Evolutionary conservation across 1,140 invertebrate species (phyloP).

Genomic region (Papilio aristodemus): DNA sequence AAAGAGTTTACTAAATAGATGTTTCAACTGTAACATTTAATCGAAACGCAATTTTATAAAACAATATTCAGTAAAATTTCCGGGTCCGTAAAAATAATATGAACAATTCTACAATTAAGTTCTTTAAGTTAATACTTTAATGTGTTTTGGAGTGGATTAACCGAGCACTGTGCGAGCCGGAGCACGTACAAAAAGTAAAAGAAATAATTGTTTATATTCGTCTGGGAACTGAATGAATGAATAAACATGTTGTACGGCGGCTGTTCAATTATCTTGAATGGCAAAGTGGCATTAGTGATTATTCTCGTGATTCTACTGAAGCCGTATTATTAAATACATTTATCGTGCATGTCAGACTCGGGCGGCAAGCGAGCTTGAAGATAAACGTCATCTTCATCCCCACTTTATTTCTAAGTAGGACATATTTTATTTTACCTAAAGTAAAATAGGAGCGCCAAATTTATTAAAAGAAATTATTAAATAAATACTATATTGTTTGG

Average conservation of each 20-base stretch:
- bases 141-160: constrained; percentile 12
- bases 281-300: constrained; percentile 16
- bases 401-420: no score
- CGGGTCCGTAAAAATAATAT: neutral
- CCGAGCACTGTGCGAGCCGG: neutral
- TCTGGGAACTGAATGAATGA: neutral
- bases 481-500: no score
- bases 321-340: constrained; percentile 11
- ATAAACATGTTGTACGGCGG: constrained; percentile 8
- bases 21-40: neutral
- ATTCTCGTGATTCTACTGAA: constrained; percentile 3
- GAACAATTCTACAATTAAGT: neutral
- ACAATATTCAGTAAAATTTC: neutral
- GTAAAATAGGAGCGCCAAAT: no score
- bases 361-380: neutral
- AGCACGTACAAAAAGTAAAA: constrained; percentile 16
- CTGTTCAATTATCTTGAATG: constrained; percentile 13
- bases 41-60: neutral
- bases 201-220: constrained; percentile 18
- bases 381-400: neutral
- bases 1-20: neutral
- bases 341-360: neutral
- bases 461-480: no score
- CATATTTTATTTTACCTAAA: no score
- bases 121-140: constrained; percentile 2